A percentile compares a stretch with the other conserved stretches of the same genome.
Evolutionary conservation across 1,140 invertebrate species (phyloP).

Genomic region (Bombyx mandarina): DNA sequence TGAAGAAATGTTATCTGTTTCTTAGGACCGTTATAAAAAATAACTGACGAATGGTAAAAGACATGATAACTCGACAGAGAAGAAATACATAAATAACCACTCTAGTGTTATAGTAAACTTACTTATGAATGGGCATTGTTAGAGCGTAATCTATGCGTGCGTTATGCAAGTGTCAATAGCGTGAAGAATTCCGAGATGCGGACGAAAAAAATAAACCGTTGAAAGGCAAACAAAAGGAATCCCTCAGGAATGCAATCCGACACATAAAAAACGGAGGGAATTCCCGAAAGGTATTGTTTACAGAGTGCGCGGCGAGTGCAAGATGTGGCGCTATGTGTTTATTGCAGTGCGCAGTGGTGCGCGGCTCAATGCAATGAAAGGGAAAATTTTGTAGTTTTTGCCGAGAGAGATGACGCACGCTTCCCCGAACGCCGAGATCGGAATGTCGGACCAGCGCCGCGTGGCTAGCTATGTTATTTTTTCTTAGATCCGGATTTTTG

Average conservation of each 20-base stretch:
- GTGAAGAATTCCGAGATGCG: constrained; percentile 41
- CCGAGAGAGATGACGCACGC: constrained; percentile 46
- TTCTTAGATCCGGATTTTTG: too few species aligned
- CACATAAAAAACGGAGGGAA: constrained; percentile 58
- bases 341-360: constrained; percentile 28
- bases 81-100: too few species aligned
- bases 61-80: too few species aligned
- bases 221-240: constrained; percentile 66
- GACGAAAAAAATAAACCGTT: constrained; percentile 42
- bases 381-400: constrained; percentile 62
- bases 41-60: too few species aligned
- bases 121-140: constrained; percentile 1
- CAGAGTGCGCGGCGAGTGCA: constrained; percentile 42
- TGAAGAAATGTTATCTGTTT: too few species aligned
- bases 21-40: too few species aligned
- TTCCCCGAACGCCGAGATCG: constrained; percentile 38
- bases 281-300: constrained; percentile 68
- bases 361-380: constrained; percentile 55
- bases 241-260: constrained; percentile 61
- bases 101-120: not conserved
- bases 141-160: constrained; percentile 14
- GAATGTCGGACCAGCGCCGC: constrained; percentile 35
- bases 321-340: constrained; percentile 47
- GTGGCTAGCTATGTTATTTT: not conserved
- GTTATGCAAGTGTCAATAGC: constrained; percentile 38